Evolutionary conservation across 1,140 invertebrate species (phyloP).

Genomic region (Cataglyphis hispanica): DNA sequence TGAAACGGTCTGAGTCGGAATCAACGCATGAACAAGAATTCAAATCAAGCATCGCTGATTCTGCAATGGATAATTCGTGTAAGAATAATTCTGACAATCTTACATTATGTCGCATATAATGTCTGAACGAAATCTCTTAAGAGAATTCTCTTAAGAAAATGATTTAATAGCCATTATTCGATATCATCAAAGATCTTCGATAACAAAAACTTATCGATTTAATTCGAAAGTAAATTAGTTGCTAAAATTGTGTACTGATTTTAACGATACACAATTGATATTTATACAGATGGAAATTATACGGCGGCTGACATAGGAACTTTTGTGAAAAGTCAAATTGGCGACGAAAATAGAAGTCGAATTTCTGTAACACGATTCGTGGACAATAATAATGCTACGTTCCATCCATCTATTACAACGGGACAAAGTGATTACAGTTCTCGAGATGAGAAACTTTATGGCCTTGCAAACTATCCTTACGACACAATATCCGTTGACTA

Average conservation of each 20-base stretch:
- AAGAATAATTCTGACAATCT: conserved; percentile 19
- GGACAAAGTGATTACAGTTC: conserved; percentile 8
- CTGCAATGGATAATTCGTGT: conserved; percentile 1
- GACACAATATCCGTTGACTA: conserved; percentile 13
- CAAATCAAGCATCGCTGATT: neutral
- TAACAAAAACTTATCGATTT: neutral
- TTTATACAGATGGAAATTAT: conserved; percentile 10
- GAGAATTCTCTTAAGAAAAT: no score
- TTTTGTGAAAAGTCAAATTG: neutral
- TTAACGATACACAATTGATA: neutral
- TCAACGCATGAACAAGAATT: neutral
- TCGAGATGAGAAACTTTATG: neutral
- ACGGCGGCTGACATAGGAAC: neutral
- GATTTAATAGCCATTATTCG: neutral
- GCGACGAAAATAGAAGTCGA: neutral
- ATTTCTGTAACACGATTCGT: neutral
- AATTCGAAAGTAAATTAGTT: neutral
- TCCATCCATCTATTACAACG: neutral
- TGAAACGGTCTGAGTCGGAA: neutral
- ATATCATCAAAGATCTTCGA: neutral
- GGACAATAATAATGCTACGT: conserved; percentile 25
- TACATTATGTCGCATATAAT: neutral
- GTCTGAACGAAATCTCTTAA: neutral
- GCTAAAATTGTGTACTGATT: neutral
- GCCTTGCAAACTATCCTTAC: conserved; percentile 20